These are phyloP conservation scores for Poecilia gillii DNA, from an alignment of 2,797 vertebrate species.

Conservation along the genomic window DNA sequence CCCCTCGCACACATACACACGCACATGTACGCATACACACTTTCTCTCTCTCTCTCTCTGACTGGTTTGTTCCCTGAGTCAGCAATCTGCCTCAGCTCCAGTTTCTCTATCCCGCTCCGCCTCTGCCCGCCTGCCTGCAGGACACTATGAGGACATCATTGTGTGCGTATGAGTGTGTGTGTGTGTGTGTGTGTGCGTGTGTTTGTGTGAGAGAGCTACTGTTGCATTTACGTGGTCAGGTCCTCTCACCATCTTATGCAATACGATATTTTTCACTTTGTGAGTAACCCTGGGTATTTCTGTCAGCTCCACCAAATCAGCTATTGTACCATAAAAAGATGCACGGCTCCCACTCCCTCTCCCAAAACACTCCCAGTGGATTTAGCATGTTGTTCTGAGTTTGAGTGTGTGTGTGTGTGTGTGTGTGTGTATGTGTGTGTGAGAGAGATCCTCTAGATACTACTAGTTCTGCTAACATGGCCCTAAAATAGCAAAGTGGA, in stretches of 20 bases:
- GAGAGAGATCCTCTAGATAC: constrained; percentile 53
- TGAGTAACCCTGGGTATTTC: constrained; percentile 79
- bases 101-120: constrained; percentile 75
- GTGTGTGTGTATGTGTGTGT: constrained; percentile 14
- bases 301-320: constrained; percentile 67
- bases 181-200: not conserved
- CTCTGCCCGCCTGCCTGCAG: constrained; percentile 70
- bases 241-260: constrained; percentile 79
- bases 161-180: constrained; percentile 42
- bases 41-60: constrained; percentile 52
- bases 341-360: constrained; percentile 51
- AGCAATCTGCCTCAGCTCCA: constrained; percentile 80
- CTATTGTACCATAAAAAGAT: constrained; percentile 71
- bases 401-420: constrained; percentile 16
- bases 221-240: constrained; percentile 79
- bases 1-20: constrained; percentile 33
- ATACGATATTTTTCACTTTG: constrained; percentile 84
- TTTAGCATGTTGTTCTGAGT: constrained; percentile 53
- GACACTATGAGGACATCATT: constrained; percentile 79
- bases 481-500: constrained; percentile 76
- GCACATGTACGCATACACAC: constrained; percentile 30
- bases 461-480: constrained; percentile 75
- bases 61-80: constrained; percentile 80
- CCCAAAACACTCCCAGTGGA: constrained; percentile 65
- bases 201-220: constrained; percentile 71